Conservation (phyloP, 2,113 vertebrate species). For the Hippocampus abdominalis region DNA sequence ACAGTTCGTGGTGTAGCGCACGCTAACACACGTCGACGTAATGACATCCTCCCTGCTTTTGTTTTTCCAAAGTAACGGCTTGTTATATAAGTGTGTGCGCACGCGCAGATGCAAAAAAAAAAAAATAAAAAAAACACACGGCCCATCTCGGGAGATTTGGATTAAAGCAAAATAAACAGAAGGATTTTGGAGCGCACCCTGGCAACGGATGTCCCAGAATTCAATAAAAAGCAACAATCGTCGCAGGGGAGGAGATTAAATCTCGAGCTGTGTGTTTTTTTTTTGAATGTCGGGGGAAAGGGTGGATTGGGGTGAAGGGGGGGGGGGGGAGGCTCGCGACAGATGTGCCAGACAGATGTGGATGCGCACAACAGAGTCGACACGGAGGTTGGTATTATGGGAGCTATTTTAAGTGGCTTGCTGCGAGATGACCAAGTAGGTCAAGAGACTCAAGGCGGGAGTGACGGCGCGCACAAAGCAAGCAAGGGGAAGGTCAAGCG, state of each 20-base stretch:
- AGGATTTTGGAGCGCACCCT: not conserved
- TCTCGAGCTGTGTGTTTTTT: slow-evolving; percentile 39
- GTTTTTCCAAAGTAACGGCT: not conserved
- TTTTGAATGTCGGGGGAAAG: slow-evolving; percentile 7
- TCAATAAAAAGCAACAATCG: slow-evolving; percentile 29
- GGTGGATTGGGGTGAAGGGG: too few species aligned
- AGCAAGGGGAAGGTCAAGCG: slow-evolving; percentile 76
- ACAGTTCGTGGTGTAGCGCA: too few species aligned
- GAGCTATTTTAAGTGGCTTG: slow-evolving; percentile 69
- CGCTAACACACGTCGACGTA: not conserved
- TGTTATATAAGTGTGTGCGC: not conserved
- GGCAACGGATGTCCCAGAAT: slow-evolving; percentile 28
- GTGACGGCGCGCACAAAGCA: slow-evolving; percentile 66
- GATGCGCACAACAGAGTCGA: slow-evolving; percentile 5
- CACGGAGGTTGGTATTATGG: slow-evolving; percentile 43
- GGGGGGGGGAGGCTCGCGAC: not conserved
- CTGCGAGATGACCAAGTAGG: slow-evolving; percentile 74
- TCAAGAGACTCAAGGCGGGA: slow-evolving; percentile 74
- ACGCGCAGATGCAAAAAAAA: not conserved
- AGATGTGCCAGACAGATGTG: slow-evolving; percentile 49
- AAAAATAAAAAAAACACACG: slow-evolving; percentile 7
- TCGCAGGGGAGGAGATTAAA: slow-evolving; percentile 38
- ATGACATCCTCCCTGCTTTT: not conserved
- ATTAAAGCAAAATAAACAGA: slow-evolving; percentile 37
- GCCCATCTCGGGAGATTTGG: slow-evolving; percentile 29